Percentiles rank a stretch among this genome's conserved stretches.
phyloP scores from a whole-genome alignment of 2,113 vertebrate genomes.

The Colossoma macropomum region DNA sequence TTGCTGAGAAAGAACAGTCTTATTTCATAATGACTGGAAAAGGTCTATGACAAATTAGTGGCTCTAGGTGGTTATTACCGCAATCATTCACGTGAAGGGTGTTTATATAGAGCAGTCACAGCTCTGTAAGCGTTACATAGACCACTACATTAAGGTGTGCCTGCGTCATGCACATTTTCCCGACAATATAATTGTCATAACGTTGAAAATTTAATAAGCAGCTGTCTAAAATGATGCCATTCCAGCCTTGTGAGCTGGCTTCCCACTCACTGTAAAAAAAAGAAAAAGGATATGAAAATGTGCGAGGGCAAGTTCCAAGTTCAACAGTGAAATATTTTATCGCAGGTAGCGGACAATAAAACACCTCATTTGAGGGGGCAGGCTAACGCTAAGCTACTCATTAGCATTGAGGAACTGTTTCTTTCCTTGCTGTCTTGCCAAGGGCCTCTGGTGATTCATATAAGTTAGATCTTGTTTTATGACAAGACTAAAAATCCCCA shows the following conservation, averaged over 20 bases:
- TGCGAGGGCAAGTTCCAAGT: constrained; percentile 14
- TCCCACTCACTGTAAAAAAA: constrained; percentile 6
- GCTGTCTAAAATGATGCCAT: constrained; percentile 15
- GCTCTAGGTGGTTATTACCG: constrained; percentile 6
- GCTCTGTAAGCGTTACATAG: neutral
- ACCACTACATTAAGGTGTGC: neutral
- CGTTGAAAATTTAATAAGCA: constrained; percentile 24
- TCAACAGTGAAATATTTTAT: constrained; percentile 24
- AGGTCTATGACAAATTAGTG: constrained; percentile 2
- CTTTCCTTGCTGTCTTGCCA: constrained; percentile 24
- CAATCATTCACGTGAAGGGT: constrained; percentile 10
- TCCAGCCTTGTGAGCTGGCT: neutral
- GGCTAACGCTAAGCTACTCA: constrained; percentile 33
- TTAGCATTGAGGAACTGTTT: constrained; percentile 30
- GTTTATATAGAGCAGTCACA: constrained; percentile 7
- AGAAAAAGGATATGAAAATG: neutral
- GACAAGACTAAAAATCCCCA: constrained; percentile 19
- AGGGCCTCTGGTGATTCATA: constrained; percentile 13
- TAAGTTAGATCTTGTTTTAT: constrained; percentile 12
- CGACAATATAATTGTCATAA: neutral
- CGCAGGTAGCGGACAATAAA: constrained; percentile 32
- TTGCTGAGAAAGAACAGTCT: neutral
- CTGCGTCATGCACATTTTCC: neutral
- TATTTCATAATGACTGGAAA: neutral
- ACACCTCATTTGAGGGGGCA: constrained; percentile 34